Evolutionary conservation across 2,797 vertebrate species (phyloP).

Genomic region (Allochrocebus solatus): DNA sequence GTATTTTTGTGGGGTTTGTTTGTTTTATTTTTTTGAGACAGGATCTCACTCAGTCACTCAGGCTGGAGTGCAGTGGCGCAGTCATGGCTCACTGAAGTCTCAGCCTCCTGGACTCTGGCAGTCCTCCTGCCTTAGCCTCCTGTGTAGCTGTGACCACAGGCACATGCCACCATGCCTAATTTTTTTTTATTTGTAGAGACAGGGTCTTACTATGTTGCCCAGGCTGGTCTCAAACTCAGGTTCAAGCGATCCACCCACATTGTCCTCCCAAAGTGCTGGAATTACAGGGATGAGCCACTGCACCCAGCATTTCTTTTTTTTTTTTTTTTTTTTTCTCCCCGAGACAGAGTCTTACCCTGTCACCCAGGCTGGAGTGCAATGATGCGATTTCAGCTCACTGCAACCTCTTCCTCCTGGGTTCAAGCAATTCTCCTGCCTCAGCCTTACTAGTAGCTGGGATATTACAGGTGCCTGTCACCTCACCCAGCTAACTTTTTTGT

Average conservation of each 20-base stretch:
- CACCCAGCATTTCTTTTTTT: background rate
- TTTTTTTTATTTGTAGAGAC: background rate
- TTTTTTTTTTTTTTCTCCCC: too few species aligned
- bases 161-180: background rate
- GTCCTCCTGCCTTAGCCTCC: background rate
- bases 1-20: background rate
- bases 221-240: background rate
- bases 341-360: background rate
- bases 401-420: background rate
- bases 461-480: background rate
- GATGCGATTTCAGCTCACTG: rapidly evolving
- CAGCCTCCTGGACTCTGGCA: background rate
- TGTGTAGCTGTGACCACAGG: background rate
- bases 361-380: background rate
- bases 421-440: background rate
- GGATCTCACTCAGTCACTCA: background rate
- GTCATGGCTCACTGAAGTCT: background rate
- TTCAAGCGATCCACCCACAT: background rate
- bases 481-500: background rate
- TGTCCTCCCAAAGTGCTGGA: background rate
- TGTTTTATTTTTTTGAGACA: background rate
- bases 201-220: background rate
- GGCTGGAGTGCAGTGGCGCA: background rate
- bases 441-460: background rate
- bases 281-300: background rate